phyloP scores from a whole-genome alignment of 2,888 invertebrate genomes.

The Bruchidius siliquastri region DNA sequence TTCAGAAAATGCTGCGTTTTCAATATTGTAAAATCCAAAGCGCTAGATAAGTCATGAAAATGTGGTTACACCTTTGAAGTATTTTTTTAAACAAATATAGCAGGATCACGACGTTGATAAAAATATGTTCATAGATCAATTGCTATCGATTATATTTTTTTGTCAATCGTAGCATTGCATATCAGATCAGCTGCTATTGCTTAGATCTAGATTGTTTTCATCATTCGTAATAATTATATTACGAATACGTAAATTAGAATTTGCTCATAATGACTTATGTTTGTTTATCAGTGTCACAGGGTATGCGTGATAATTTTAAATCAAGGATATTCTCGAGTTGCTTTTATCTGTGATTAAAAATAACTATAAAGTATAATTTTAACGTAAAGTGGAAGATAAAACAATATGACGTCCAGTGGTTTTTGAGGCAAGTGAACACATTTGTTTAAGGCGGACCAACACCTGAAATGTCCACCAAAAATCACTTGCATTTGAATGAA shows the following conservation, averaged over 20 bases:
- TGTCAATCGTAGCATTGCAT: background rate
- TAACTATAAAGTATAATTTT: background rate
- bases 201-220: background rate
- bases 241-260: background rate
- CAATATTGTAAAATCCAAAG: background rate
- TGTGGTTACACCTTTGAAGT: background rate
- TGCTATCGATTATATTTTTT: no score
- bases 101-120: background rate
- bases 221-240: background rate
- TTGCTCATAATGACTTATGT: background rate
- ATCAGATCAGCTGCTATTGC: background rate
- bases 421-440: no score
- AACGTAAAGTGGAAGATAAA: background rate
- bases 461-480: no score
- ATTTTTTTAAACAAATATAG: background rate
- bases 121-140: no score
- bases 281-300: background rate
- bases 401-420: background rate
- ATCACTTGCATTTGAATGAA: no score
- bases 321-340: background rate
- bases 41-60: background rate
- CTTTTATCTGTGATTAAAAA: background rate
- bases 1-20: background rate
- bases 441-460: no score
- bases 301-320: background rate